These are phyloP conservation scores for Eupithecia subumbrata DNA, from an alignment of 2,888 invertebrate species.

Conservation along the genomic window DNA sequence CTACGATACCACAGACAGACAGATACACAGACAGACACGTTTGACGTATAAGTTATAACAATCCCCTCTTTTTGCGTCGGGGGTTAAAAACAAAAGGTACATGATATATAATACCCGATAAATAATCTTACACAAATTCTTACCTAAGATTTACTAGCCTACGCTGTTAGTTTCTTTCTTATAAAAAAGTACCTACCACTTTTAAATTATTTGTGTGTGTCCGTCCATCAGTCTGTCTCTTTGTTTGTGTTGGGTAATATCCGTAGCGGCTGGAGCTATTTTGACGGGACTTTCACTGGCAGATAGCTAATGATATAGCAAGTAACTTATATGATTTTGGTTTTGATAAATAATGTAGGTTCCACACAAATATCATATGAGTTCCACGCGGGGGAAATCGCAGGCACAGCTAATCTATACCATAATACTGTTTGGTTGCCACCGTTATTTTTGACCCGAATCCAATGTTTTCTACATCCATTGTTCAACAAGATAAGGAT, in stretches of 20 bases:
- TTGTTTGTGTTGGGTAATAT: neutral
- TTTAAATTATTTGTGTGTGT: neutral
- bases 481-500: constrained; percentile 26
- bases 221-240: neutral
- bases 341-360: neutral
- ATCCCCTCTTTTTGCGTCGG: too few relatives aligned
- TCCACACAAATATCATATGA: neutral
- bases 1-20: too few relatives aligned
- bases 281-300: neutral
- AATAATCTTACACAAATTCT: too few relatives aligned
- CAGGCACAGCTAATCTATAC: neutral
- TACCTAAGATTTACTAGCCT: too few relatives aligned
- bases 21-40: too few relatives aligned
- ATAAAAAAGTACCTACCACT: too few relatives aligned
- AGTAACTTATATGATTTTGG: neutral
- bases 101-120: too few relatives aligned
- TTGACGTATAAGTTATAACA: too few relatives aligned
- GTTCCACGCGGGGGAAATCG: neutral
- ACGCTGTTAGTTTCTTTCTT: too few relatives aligned
- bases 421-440: constrained; percentile 17
- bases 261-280: neutral
- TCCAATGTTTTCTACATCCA: constrained; percentile 22
- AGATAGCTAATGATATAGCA: neutral
- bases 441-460: constrained; percentile 30
- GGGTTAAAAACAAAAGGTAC: too few relatives aligned